These are phyloP conservation scores for Myotis davidii DNA, from an alignment of 2,113 vertebrate species.

Conservation along the genomic window DNA sequence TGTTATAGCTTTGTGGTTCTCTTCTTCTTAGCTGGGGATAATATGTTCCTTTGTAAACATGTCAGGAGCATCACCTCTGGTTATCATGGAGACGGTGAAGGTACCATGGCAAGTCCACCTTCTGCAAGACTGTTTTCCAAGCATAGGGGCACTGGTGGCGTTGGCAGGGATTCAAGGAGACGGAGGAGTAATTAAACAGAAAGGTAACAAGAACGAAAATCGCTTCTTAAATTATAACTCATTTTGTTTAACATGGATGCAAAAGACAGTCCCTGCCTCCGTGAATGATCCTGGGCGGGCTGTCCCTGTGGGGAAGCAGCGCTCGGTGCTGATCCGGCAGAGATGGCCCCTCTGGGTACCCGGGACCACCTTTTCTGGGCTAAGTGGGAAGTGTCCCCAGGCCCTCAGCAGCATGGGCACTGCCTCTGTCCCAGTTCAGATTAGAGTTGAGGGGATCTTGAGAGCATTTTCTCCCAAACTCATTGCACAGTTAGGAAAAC, in stretches of 20 bases:
- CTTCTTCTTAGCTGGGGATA: background rate
- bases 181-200: background rate
- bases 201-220: background rate
- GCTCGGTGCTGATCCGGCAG: too few relatives aligned
- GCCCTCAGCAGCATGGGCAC: background rate
- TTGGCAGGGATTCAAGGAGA: background rate
- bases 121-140: background rate
- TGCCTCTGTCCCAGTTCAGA: background rate
- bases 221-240: background rate
- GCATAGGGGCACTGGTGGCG: background rate
- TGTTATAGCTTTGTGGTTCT: background rate
- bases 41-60: background rate
- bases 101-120: background rate
- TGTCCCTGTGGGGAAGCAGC: background rate
- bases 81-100: background rate
- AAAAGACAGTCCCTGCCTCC: background rate
- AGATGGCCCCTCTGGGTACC: background rate
- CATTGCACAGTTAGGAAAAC: background rate
- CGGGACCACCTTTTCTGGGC: background rate
- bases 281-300: background rate
- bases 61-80: background rate
- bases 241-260: background rate
- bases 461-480: background rate
- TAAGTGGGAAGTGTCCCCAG: background rate
- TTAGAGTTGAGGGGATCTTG: background rate